Conservation (phyloP, 1,140 invertebrate species). For the Latrodectus geometricus region DNA sequence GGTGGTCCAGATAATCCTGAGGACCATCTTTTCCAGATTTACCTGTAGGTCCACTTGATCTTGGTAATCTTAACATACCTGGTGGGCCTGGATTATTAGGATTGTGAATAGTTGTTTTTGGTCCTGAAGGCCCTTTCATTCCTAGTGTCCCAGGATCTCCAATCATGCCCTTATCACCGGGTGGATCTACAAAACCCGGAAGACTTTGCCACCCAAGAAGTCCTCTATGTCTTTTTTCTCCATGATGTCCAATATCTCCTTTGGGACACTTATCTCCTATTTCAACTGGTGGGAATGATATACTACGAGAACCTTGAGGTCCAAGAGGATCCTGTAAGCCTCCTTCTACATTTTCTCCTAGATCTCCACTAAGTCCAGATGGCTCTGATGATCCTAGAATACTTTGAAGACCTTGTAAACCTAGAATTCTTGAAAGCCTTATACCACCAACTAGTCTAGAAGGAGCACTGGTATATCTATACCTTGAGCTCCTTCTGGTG, state of each 20-base stretch:
- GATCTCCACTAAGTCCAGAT: slow-evolving; percentile 80
- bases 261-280: slow-evolving; percentile 66
- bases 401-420: too few species aligned
- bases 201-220: slow-evolving; percentile 84
- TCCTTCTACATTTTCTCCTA: slow-evolving; percentile 79
- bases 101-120: slow-evolving; percentile 70
- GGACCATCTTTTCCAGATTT: slow-evolving; percentile 67
- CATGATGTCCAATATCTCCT: slow-evolving; percentile 76
- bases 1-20: slow-evolving; percentile 77
- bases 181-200: slow-evolving; percentile 73
- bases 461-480: background rate
- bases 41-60: slow-evolving; percentile 64
- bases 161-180: slow-evolving; percentile 70
- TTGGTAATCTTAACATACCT: slow-evolving; percentile 67
- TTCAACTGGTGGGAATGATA: slow-evolving; percentile 75
- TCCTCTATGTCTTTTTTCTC: slow-evolving; percentile 85
- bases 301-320: slow-evolving; percentile 71
- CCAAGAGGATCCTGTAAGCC: slow-evolving; percentile 77
- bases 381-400: slow-evolving; percentile 77
- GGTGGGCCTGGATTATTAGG: slow-evolving; percentile 69
- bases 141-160: slow-evolving; percentile 68
- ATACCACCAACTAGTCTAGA: too few species aligned
- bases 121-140: slow-evolving; percentile 58
- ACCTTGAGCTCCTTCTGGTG: too few species aligned
- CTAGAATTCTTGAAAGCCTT: too few species aligned